Conservation (phyloP, 2,113 vertebrate species). For the pig (Sus scrofa) region T2T-Sscrofa CM000821.6:21198501-21199000, state of each 20-base stretch:
- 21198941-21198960: not conserved
- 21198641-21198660: fast-evolving
- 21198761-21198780: not conserved
- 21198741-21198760: not conserved
- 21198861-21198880: not conserved
- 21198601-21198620: too few relatives aligned
- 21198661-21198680: not conserved
- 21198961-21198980: not conserved
- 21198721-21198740: too few relatives aligned
- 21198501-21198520: too few relatives aligned
- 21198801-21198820: not conserved
- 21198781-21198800: not conserved
- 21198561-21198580: too few relatives aligned
- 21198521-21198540: too few relatives aligned
- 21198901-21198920: not conserved
- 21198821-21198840: not conserved
- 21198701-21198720: not conserved
- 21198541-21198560: too few relatives aligned
- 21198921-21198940: not conserved
- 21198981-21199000: not conserved
- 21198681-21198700: not conserved
- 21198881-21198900: not conserved
- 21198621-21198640: too few relatives aligned
- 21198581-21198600: too few relatives aligned
- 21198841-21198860: not conserved